Base-by-base conservation (phyloP, 2,888 invertebrate species). In the Pheosia gnoma region DNA sequence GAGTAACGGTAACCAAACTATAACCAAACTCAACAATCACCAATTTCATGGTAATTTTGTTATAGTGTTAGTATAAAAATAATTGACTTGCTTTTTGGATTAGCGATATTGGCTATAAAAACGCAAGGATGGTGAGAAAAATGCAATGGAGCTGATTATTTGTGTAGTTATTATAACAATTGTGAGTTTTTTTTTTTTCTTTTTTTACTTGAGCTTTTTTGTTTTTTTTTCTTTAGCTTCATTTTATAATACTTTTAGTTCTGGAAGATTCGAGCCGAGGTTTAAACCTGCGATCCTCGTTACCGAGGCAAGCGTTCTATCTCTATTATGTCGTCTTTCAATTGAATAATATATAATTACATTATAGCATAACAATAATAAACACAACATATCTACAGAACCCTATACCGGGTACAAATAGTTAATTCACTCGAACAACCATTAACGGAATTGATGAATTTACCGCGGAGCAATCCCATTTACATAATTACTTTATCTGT, bases 61-160 rank as follows among this genome's bases (percentile, higher is more conserved):
- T 38, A 8, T 39, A 1, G 7, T 8, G 9, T 25, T 25, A 10
- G 25, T 25, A 6, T 3, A 13, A 25, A 51, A 51, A 53, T 37
- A 53, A 53, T 38, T 53, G 10, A 25, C 53, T 51, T 37, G 6
- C 53, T 53, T 37, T 38, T 10, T 53, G 37, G 11, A 0, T 53
- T 52, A 25, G 2, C 36, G 7, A 1, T 5, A 52, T 36, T 52
- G 52, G 8, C 9, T 53, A 9, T 3, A 53, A 37, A 43, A 55
- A 57, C 47, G 53, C 41, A 36, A 53, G 51, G 36, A 65, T 66
- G 60, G 41, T 58, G 51, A 69, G 65, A 64, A 65, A 25, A 4
- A 75, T 68, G 68, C 71, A 65, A 70, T 70, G 71, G 65, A 72
- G 60, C 61, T 57, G n/a, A 45, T 53, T 38, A 53, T 49, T 13